phyloP scores from a whole-genome alignment of 2,113 vertebrate genomes.

The Thamnophis sirtalis region DNA sequence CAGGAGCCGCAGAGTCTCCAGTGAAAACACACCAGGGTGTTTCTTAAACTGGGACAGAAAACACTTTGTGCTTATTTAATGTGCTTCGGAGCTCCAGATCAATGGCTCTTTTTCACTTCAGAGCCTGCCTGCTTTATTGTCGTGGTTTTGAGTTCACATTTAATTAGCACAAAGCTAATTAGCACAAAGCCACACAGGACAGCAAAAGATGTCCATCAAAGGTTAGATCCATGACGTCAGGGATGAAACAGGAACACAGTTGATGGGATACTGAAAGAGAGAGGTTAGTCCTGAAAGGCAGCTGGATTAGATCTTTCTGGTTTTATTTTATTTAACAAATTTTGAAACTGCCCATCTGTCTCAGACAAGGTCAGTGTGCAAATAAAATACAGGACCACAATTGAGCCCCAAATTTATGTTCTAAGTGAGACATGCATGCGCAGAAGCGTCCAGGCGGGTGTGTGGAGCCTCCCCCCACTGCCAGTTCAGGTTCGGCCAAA shows the following conservation, averaged over 20 bases:
- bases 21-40: neutral
- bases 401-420: no score
- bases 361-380: no score
- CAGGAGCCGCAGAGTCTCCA: neutral
- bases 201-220: neutral
- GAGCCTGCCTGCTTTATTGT: neutral
- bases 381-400: no score
- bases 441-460: no score
- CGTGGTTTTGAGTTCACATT: neutral
- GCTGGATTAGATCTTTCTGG: neutral
- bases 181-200: neutral
- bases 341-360: no score
- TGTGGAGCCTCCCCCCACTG: no score
- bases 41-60: neutral
- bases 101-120: neutral
- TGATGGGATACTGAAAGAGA: neutral
- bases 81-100: neutral
- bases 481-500: no score
- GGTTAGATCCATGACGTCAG: neutral
- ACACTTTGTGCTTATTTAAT: neutral
- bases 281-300: neutral
- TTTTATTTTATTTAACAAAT: no score
- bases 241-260: neutral
- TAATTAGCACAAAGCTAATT: neutral
- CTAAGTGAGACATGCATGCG: no score